Evolutionary conservation across 2,797 vertebrate genomes (phyloP).

Genomic region (Pteronotus mesoamericanus): DNA sequence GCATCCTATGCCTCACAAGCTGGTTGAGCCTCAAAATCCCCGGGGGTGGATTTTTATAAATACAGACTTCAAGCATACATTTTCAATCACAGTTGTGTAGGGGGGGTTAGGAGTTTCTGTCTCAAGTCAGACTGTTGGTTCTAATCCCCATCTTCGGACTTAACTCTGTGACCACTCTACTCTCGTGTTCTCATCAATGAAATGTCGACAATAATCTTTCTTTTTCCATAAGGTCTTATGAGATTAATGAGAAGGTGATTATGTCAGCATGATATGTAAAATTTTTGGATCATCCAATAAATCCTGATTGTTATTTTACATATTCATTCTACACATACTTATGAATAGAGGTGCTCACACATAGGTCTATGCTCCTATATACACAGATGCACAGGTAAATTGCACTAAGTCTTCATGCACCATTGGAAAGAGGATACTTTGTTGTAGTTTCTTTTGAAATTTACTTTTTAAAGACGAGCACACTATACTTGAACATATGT

Average conservation of each 20-base stretch:
- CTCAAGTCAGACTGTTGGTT: background rate
- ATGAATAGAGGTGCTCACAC: background rate
- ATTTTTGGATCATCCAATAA: background rate
- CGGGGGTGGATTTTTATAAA: background rate
- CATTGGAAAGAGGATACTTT: constrained; percentile 35
- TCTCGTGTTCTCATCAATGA: background rate
- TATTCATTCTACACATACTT: background rate
- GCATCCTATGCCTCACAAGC: background rate
- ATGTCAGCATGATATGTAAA: background rate
- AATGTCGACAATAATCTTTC: background rate
- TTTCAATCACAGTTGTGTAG: background rate
- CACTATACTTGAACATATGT: constrained; percentile 18
- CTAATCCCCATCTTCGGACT: background rate
- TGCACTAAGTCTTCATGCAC: constrained; percentile 19
- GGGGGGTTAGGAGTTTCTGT: background rate
- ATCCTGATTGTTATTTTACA: background rate
- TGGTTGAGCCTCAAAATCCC: background rate
- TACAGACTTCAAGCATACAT: background rate
- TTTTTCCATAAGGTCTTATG: background rate
- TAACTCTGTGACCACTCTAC: fast-evolving
- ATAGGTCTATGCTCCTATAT: background rate
- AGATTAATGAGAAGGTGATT: background rate
- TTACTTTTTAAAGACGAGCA: constrained; percentile 57
- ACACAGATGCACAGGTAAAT: constrained; percentile 17
- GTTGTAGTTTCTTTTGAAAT: constrained; percentile 59